Evolutionary conservation across 2,113 vertebrate species (phyloP).

Genomic region (Eira barbara): DNA sequence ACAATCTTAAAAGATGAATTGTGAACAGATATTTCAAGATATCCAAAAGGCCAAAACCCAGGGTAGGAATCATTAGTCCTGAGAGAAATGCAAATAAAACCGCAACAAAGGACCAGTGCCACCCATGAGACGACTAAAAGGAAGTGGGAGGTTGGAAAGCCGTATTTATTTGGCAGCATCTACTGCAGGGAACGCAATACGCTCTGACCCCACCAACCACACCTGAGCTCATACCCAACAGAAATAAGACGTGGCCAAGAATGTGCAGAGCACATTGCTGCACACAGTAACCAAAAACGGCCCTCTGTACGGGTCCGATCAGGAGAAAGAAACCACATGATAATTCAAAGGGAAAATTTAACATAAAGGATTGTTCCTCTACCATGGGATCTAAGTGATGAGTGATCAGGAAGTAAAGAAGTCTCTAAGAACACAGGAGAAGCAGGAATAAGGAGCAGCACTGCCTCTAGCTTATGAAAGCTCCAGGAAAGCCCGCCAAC

Average conservation of each 20-base stretch:
- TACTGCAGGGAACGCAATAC: fast-evolving
- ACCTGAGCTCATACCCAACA: background rate
- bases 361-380: background rate
- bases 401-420: background rate
- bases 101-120: background rate
- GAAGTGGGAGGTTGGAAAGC: background rate
- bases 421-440: background rate
- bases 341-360: background rate
- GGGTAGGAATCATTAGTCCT: background rate
- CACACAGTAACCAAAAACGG: background rate
- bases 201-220: background rate
- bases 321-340: background rate
- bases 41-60: background rate
- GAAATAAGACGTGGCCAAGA: background rate
- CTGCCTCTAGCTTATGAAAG: background rate
- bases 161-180: background rate
- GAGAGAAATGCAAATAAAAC: background rate
- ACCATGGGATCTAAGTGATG: background rate
- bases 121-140: background rate
- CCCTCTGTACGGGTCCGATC: background rate
- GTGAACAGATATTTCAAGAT: background rate
- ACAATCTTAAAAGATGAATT: background rate
- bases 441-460: background rate
- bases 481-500: background rate
- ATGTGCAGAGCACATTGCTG: background rate